Evolutionary conservation across 2,113 vertebrate genomes (phyloP).

Genomic region (Tetrax tetrax): DNA sequence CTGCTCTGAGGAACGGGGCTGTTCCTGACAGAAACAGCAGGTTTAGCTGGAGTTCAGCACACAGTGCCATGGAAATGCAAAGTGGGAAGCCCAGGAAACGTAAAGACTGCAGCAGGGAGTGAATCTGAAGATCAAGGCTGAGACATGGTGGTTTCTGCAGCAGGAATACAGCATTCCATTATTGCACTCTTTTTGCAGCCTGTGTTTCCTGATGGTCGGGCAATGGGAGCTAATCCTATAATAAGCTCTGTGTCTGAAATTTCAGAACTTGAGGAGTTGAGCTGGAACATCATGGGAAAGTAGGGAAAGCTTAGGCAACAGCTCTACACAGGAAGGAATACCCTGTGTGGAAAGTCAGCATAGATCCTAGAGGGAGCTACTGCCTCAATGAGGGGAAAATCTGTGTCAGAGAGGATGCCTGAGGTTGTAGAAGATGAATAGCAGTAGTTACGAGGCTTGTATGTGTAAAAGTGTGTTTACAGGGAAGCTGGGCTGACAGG

Average conservation of each 20-base stretch:
- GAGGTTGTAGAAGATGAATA: background rate
- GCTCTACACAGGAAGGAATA: background rate
- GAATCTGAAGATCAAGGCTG: background rate
- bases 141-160: background rate
- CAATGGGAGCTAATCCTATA: background rate
- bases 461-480: background rate
- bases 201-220: background rate
- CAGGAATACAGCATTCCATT: background rate
- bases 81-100: background rate
- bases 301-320: background rate
- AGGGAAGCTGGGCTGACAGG: background rate
- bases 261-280: background rate
- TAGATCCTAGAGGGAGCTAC: background rate
- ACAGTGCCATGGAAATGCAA: background rate
- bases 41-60: background rate
- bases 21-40: background rate
- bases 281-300: background rate
- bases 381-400: background rate
- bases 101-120: background rate
- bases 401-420: rapidly evolving
- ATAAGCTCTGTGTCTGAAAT: background rate
- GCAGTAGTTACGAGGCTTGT: background rate
- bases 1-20: background rate
- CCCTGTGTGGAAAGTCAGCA: background rate
- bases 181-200: background rate